Conservation (phyloP, 1,140 invertebrate species). For the Pseudomyrmex dendroicus region DNA sequence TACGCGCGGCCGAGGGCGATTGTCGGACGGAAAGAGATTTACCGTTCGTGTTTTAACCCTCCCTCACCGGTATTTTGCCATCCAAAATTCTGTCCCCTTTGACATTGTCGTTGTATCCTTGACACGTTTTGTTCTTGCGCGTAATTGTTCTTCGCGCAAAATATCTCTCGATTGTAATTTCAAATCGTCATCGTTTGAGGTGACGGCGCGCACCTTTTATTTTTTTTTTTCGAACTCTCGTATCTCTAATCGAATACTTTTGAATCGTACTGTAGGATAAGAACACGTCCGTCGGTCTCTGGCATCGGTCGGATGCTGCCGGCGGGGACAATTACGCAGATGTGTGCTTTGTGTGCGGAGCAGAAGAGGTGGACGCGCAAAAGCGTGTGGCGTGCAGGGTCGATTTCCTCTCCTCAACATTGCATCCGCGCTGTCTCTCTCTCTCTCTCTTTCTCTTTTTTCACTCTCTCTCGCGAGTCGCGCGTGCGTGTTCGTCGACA, state of each 20-base stretch:
- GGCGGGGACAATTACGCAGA: slow-evolving; percentile 85
- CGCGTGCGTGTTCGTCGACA: slow-evolving; percentile 69
- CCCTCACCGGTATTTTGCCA: neutral
- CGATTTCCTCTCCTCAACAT: slow-evolving; percentile 47
- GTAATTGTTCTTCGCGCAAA: neutral
- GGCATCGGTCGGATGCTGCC: slow-evolving; percentile 80
- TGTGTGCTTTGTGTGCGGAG: slow-evolving; percentile 75
- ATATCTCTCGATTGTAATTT: neutral
- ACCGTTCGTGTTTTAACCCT: slow-evolving; percentile 40
- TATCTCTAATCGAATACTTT: slow-evolving; percentile 44
- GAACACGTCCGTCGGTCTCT: slow-evolving; percentile 52
- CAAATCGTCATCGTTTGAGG: neutral
- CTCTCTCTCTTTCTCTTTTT: no score
- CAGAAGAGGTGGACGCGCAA: slow-evolving; percentile 72
- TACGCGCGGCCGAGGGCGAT: slow-evolving; percentile 47
- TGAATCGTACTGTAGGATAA: slow-evolving; percentile 70
- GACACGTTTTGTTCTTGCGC: neutral
- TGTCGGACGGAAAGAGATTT: slow-evolving; percentile 14
- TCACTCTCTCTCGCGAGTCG: slow-evolving; percentile 58
- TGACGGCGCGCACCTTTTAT: neutral
- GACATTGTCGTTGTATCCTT: no score
- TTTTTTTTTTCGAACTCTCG: neutral
- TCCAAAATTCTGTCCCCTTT: neutral
- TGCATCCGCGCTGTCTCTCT: neutral
- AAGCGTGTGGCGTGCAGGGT: slow-evolving; percentile 77